Conservation (phyloP, 2,797 vertebrate species). For the Malurus leucopterus region DNA sequence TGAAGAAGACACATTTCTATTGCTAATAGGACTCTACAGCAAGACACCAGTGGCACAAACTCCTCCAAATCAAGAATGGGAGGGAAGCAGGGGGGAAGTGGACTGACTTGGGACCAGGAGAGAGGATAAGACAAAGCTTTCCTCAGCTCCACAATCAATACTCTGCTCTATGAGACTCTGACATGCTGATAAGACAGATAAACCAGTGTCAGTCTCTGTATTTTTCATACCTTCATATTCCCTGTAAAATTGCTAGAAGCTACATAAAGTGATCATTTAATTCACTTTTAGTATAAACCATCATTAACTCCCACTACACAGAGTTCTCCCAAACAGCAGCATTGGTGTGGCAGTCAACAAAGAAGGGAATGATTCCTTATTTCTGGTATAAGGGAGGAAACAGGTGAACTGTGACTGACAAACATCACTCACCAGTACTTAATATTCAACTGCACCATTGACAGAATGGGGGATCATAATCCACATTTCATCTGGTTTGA, state of each 20-base stretch:
- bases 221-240: not conserved
- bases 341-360: not conserved
- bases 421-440: not conserved
- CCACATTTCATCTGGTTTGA: not conserved
- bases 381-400: not conserved
- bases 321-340: not conserved
- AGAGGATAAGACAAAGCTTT: not conserved
- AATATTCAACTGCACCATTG: not conserved
- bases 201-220: not conserved
- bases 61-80: not conserved
- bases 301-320: not conserved
- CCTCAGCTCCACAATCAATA: not conserved
- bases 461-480: not conserved
- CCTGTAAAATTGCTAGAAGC: not conserved
- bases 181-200: not conserved
- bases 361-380: not conserved
- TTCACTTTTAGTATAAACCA: not conserved
- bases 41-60: not conserved
- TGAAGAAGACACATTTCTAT: constrained; percentile 14
- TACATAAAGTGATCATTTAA: not conserved
- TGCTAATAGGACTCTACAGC: not conserved
- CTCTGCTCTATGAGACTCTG: not conserved
- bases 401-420: not conserved
- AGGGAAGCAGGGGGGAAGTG: not conserved
- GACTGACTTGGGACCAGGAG: not conserved